Base-by-base conservation (phyloP, 2,888 invertebrate genomes). In the Anorthoa munda region DNA sequence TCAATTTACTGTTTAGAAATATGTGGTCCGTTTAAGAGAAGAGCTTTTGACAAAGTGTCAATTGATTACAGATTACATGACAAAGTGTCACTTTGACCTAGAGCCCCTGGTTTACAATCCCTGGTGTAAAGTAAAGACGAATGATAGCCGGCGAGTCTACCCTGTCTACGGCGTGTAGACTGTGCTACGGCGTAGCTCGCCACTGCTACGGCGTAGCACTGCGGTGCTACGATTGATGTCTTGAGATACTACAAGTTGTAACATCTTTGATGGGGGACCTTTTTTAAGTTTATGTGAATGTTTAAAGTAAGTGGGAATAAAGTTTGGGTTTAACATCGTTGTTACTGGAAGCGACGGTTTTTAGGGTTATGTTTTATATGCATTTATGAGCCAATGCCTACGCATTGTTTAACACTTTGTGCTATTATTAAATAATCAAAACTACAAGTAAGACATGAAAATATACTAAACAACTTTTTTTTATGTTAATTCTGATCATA, bases 171-270 rank as follows among this genome's bases (percentile, higher is more conserved):
- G 39, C 39, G 39, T 39, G 39, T 39, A 39, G 39, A 31, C 39
- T 9, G 0, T 39, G 39, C 39, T 39, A 39, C 39, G 39, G 13
- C 79, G 75, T 77, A 84, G 85, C 39, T n/a, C 9, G 26, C 13
- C n/a, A n/a, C 9, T 76, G 67, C 74, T 74, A 75, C 79, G 67
- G 2, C 65, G 72, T 66, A 74, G 72, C 18, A 46, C 65, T 60
- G 48, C 56, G 51, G 51, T n/a, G 39, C 74, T 60, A 77, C 71
- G 69, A 82, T 77, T 77, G 69, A 77, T 82, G 77, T 66, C 60
- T 77, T 56, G 23, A 77, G 63, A 66, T 77, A 72, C 67, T 61
- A 59, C 21, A 66, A 64, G 77, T 64, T 50, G 76, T 69, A 70
- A 39, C 26, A 68, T 84, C 26, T 70, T 76, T 72, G 69, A 72